Evolutionary conservation across 2,888 invertebrate genomes (phyloP).

Genomic region (Pseudococcus jackbeardsleyi): DNA sequence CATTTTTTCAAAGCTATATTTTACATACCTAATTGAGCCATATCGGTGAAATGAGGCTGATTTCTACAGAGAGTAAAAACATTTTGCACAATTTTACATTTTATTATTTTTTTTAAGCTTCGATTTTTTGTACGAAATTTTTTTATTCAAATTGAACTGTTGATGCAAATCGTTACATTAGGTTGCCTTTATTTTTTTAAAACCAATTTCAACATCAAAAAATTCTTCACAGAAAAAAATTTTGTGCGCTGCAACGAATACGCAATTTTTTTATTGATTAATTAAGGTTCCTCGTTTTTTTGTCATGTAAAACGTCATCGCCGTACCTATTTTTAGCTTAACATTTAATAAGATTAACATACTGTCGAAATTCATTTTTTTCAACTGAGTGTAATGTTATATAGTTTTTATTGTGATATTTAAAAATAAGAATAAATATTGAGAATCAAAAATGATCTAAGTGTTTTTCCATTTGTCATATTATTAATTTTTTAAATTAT

Average conservation of each 20-base stretch:
- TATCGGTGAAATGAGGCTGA: slow-evolving; percentile 12
- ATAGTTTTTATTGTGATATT: slow-evolving; percentile 50
- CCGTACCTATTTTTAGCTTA: slow-evolving; percentile 34
- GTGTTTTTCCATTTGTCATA: background rate
- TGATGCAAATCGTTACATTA: background rate
- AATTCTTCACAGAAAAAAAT: background rate
- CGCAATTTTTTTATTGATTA: background rate
- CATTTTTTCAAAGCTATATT: background rate
- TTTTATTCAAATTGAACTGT: background rate
- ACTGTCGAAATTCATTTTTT: slow-evolving; percentile 8
- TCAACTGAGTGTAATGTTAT: slow-evolving; percentile 35
- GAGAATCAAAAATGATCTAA: background rate
- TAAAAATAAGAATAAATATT: slow-evolving; percentile 44
- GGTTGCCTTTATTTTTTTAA: background rate
- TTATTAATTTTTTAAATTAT: background rate
- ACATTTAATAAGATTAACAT: slow-evolving; percentile 14
- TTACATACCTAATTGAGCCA: background rate
- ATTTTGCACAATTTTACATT: background rate
- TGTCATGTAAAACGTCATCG: slow-evolving; percentile 28
- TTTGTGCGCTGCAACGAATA: background rate
- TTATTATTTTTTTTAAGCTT: background rate
- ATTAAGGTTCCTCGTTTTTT: slow-evolving; percentile 42
- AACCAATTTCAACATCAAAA: background rate
- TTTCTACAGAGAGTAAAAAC: background rate
- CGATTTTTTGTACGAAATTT: background rate